Evolutionary conservation across 30 jellyfish, hydroid and myxozoan species (phyloP).

Genomic region (Pelagia noctiluca): DNA sequence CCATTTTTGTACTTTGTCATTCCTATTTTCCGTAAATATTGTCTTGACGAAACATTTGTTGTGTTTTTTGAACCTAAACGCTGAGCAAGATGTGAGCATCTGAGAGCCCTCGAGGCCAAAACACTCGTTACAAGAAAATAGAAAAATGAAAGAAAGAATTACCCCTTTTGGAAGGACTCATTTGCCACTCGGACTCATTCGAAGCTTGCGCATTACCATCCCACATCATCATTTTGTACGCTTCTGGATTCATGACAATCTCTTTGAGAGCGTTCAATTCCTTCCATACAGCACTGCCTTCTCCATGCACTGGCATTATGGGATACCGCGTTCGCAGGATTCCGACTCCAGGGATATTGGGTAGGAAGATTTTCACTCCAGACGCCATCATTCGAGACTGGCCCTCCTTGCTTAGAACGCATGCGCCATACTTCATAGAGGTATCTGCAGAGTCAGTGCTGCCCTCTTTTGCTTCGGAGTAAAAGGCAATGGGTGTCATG

Average conservation of each 20-base stretch:
- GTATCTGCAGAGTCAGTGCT: conserved; percentile 85
- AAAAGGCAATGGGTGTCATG: conserved; percentile 86
- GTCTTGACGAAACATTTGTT: neutral
- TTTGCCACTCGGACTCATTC: conserved; percentile 50
- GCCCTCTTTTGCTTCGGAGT: conserved; percentile 52
- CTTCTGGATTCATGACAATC: conserved; percentile 73
- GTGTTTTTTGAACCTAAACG: neutral
- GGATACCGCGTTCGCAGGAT: conserved; percentile 88
- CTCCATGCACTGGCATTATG: conserved; percentile 96
- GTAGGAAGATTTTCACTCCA: conserved; percentile 81
- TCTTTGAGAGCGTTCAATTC: conserved; percentile 88
- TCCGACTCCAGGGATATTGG: conserved; percentile 87
- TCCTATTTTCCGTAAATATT: neutral
- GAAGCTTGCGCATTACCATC: conserved; percentile 43
- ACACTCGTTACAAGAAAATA: neutral
- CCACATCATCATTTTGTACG: conserved; percentile 53
- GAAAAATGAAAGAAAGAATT: neutral
- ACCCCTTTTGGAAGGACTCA: conserved; percentile 28
- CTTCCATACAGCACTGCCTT: conserved; percentile 95
- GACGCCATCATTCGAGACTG: conserved; percentile 70
- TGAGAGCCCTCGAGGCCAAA: neutral
- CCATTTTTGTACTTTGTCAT: neutral
- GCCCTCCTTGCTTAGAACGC: conserved; percentile 71
- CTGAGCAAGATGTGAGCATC: no score
- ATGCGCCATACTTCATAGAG: conserved; percentile 59